These are phyloP conservation scores for Stenotaenia linearis DNA, from an alignment of 2,888 invertebrate genomes.

Conservation along the genomic window DNA sequence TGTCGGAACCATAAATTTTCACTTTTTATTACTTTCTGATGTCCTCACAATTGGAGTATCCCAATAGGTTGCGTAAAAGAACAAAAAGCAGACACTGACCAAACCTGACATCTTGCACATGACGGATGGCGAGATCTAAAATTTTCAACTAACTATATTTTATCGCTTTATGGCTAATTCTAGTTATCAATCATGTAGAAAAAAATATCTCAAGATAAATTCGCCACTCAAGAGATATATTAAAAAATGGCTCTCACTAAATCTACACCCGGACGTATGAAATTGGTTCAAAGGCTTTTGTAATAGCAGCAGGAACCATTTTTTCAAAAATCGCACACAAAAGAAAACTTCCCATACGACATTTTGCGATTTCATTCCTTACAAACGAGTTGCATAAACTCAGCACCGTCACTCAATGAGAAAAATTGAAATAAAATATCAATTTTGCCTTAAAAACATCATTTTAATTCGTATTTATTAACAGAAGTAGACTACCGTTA, in stretches of 20 bases:
- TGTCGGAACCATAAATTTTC: conserved; percentile 11
- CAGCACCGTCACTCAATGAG: no score
- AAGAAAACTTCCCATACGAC: no score
- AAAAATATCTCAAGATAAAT: background rate
- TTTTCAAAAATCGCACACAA: no score
- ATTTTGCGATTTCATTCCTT: no score
- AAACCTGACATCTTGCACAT: conserved; percentile 1
- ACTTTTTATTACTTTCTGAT: conserved; percentile 24
- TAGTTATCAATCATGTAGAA: background rate
- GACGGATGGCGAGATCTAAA: background rate
- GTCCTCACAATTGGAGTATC: conserved; percentile 14
- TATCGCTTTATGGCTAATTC: conserved; percentile 7
- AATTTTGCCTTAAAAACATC: no score
- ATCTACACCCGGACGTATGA: background rate
- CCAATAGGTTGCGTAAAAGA: background rate
- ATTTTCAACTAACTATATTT: background rate
- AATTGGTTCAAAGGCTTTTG: background rate
- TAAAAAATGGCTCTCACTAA: background rate
- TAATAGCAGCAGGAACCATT: background rate
- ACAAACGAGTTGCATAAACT: no score
- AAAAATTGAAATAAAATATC: no score
- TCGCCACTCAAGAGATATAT: background rate
- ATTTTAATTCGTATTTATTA: no score
- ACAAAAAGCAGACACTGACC: background rate
- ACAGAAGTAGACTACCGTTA: no score